Percentiles rank a stretch among this genome's conserved stretches.
Conservation (phyloP, 53 echinoderm and acorn worm species). For the Crossaster papposus region DNA sequence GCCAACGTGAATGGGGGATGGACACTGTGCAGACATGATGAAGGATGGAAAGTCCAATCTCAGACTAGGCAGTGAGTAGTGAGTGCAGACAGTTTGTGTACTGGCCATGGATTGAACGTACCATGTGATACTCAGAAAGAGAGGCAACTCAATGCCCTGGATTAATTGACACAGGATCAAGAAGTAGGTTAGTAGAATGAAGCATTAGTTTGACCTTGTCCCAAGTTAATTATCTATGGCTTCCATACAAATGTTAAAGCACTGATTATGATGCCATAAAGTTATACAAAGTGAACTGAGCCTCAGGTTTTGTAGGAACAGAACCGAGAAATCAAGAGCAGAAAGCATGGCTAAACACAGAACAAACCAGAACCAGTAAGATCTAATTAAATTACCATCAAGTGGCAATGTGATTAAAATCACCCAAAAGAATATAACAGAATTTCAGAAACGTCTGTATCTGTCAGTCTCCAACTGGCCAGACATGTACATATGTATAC, state of each 20-base stretch:
- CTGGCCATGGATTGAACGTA: conserved; percentile 46
- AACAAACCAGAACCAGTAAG: no score
- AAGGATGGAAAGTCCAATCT: conserved; percentile 88
- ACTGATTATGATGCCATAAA: no score
- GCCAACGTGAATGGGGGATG: conserved; percentile 78
- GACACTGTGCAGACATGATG: conserved; percentile 89
- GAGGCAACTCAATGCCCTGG: conserved; percentile 72
- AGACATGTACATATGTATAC: conserved; percentile 21
- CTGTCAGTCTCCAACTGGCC: background rate
- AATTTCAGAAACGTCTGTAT: no score
- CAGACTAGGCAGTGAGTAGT: conserved; percentile 90
- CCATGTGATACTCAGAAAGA: conserved; percentile 65
- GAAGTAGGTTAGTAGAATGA: background rate
- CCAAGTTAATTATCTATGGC: background rate
- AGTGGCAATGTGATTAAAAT: no score
- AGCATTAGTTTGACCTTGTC: background rate
- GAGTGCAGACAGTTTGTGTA: conserved; percentile 68
- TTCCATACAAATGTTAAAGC: no score
- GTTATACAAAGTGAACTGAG: no score
- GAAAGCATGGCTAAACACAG: no score
- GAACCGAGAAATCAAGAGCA: no score
- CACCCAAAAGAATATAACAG: no score
- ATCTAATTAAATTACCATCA: no score
- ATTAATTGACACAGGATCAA: background rate
- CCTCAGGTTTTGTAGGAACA: no score